Evolutionary conservation across 2,113 vertebrate genomes (phyloP), one percentile per base, ranked within the genome.

Genomic region (Cromileptes altivelis): DNA sequence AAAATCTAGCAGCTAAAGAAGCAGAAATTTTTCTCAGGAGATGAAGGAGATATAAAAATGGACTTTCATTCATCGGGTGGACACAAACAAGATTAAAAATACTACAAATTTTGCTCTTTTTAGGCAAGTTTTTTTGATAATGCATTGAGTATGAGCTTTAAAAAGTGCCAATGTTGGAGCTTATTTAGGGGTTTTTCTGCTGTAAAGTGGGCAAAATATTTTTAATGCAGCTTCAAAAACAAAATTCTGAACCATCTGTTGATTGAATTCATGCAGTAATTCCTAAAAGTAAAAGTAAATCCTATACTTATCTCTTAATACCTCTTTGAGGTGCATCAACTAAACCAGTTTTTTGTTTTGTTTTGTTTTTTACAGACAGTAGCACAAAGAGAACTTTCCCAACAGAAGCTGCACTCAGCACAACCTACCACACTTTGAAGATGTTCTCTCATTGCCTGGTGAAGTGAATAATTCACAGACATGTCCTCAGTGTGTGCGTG

Each of bases 381-480:
- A 56, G 69, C 3, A 58, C 1, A 50, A 37, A 14, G 6, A 60
- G 18, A 76, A 47, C 50, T 30, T 56, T 45, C 17, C n/a, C 18
- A 12, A 18, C 18, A 13, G 9, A 33, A 49, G 50, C 33, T 21
- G 49, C 17, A 30, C 49, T 55, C 4, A 30, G 23, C 40, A 47
- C 57, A 80, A 30, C 13, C 33, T 11, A 12, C 18, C 12, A 55
- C 15, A 1, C 45, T 50, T n/a, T 52, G 30, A 63, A 40, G 33
- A 69, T 33, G 47, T 70, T 33, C 56, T 14, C 17, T 68, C 62
- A 27, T 3, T 9, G 18, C 52, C 67, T 1, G 33, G 18, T 25
- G 21, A 73, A 19, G 68, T 77, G 49, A 70, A 64, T 50, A 27
- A 64, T 67, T 61, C 14, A 45, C 13, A 19, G 12, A 27, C 10